Evolutionary conservation across 2,888 invertebrate species (phyloP).

Genomic region (Sinotaia quadrata): DNA sequence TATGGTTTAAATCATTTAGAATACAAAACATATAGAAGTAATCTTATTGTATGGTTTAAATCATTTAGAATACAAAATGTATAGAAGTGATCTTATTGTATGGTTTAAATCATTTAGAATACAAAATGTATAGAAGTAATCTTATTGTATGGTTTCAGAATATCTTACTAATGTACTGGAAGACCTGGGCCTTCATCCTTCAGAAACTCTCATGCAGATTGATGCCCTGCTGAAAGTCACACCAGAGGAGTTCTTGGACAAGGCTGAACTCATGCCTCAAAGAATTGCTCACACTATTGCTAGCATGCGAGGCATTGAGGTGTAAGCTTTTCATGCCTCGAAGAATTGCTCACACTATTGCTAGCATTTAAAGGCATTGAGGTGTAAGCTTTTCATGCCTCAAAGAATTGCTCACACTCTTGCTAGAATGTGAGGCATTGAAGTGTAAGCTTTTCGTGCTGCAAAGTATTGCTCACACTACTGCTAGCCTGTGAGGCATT

Average conservation of each 20-base stretch:
- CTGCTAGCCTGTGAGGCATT: slow-evolving; percentile 83
- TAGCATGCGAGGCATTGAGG: slow-evolving; percentile 82
- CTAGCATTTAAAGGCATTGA: slow-evolving; percentile 83
- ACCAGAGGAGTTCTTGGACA: slow-evolving; percentile 79
- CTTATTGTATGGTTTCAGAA: slow-evolving; percentile 74
- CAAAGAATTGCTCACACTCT: slow-evolving; percentile 83
- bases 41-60: too few relatives aligned
- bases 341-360: slow-evolving; percentile 81
- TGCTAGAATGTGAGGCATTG: slow-evolving; percentile 81
- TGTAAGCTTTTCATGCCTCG: slow-evolving; percentile 77
- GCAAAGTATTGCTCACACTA: slow-evolving; percentile 81
- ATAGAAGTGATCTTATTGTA: too few relatives aligned
- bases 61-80: too few relatives aligned
- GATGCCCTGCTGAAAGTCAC: slow-evolving; percentile 80
- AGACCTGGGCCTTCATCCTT: slow-evolving; percentile 83
- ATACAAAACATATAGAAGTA: too few relatives aligned
- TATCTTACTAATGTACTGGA: slow-evolving; percentile 87
- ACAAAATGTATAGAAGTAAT: too few relatives aligned
- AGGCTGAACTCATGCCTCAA: slow-evolving; percentile 81
- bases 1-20: too few relatives aligned
- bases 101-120: too few relatives aligned
- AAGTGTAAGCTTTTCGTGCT: slow-evolving; percentile 75
- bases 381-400: slow-evolving; percentile 75
- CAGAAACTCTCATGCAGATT: slow-evolving; percentile 80
- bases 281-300: slow-evolving; percentile 82